Base-by-base conservation (phyloP, 2,797 vertebrate species). In the Gymnothorax javanicus region DNA sequence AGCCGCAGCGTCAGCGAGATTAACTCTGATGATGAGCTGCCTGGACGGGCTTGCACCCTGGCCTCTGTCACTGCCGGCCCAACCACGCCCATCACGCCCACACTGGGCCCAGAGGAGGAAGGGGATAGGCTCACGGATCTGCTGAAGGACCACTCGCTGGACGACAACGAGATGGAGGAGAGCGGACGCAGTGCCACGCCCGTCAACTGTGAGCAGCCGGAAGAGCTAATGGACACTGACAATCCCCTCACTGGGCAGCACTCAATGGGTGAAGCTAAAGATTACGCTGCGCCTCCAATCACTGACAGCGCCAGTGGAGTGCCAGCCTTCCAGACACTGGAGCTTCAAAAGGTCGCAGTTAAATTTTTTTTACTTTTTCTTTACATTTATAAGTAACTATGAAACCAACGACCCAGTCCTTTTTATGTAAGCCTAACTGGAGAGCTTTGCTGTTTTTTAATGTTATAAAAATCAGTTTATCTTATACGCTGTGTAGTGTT, bases 1-100 rank as follows among this genome's bases (percentile, higher is more conserved):
- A 99, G 99, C 89, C 97, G 97, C 83, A 99, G 99, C 4, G 97
- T 99, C 73, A 99, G 99, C 0, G 99, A 99, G 93, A 98, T 99
- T 57, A 99, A 99, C 92, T 99, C 99, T 0, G 99, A 99, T 57
- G 99, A 99, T 27, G 99, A 99, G 50, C 94, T 97, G 69, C 95
- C 98, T 0, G 97, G 97, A 71, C 97, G 95, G 90, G 94, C 93
- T 25, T 97, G 96, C 92, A 96, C 97, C 12, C 94, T 97, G 25
- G 96, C 95, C 0, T 97, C 98, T 11, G 94, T 97, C 0, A 92
- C 96, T 0, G 93, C 95, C 13, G 95, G 93, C 85, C 88, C 94
- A 84, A 86, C 96, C 4, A 88, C 91, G 9, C 93, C 96, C 25
- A 94, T 94, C 89, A 7, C 92, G 56, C 71, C 86, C 25, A 71